phyloP scores from a whole-genome alignment of 2,888 invertebrate genomes.

The Drosophila kuntzei region DNA sequence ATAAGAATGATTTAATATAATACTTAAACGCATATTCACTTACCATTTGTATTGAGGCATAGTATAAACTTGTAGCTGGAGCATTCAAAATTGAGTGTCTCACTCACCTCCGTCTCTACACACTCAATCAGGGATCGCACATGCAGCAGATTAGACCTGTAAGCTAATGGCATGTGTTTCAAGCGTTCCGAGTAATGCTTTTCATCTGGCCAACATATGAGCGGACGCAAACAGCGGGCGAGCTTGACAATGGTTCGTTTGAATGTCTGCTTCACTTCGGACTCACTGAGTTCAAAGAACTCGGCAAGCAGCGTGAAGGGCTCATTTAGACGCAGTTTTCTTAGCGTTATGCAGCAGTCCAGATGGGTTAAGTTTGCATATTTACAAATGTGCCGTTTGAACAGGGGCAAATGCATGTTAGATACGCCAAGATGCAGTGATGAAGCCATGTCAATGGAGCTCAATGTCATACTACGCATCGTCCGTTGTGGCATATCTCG shows the following conservation, averaged over 20 bases:
- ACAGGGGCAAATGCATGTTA: constrained; percentile 72
- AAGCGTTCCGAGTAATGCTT: constrained; percentile 84
- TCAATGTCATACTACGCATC: constrained; percentile 81
- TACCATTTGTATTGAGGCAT: constrained; percentile 83
- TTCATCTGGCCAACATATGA: constrained; percentile 84
- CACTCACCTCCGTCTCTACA: constrained; percentile 83
- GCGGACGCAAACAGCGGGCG: constrained; percentile 81
- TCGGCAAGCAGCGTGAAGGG: constrained; percentile 82
- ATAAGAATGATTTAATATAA: not conserved
- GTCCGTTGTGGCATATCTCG: constrained; percentile 82
- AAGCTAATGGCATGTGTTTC: constrained; percentile 83
- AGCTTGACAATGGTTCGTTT: constrained; percentile 78
- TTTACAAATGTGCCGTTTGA: constrained; percentile 82
- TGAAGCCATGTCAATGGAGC: constrained; percentile 83
- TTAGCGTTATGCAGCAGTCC: constrained; percentile 83
- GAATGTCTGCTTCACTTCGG: constrained; percentile 81
- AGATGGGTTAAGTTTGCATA: constrained; percentile 79
- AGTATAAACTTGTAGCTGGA: constrained; percentile 84
- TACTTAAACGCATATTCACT: constrained; percentile 26
- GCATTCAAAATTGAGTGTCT: constrained; percentile 78
- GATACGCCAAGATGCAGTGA: constrained; percentile 79
- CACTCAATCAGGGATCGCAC: constrained; percentile 85
- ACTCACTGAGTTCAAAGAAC: constrained; percentile 82
- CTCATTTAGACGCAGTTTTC: constrained; percentile 84
- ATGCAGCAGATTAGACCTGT: constrained; percentile 82